Evolutionary conservation across 2,113 vertebrate species (phyloP).

Genomic region (Dicrurus megarhynchus): DNA sequence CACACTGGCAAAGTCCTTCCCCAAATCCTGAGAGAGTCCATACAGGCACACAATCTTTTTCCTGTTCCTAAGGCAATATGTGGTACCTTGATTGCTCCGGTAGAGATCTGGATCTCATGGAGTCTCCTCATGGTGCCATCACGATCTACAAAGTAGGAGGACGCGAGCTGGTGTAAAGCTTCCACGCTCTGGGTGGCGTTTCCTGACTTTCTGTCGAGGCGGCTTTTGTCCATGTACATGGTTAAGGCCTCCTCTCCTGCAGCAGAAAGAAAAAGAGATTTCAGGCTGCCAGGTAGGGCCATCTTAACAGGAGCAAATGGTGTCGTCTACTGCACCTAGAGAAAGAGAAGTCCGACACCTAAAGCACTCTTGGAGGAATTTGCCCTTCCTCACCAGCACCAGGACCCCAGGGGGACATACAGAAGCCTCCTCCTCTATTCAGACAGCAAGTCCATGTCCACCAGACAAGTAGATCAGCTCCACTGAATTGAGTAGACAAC

Average conservation of each 20-base stretch:
- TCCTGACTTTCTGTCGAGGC: constrained; percentile 90
- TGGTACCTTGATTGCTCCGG: constrained; percentile 95
- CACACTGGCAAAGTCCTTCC: background rate
- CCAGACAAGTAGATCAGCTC: background rate
- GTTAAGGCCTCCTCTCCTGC: constrained; percentile 97
- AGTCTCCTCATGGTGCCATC: constrained; percentile 98
- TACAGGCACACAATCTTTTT: background rate
- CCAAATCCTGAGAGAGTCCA: background rate
- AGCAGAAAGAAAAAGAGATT: background rate
- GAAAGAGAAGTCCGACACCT: background rate
- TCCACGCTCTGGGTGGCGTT: constrained; percentile 95
- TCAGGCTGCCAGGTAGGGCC: background rate
- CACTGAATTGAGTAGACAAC: background rate
- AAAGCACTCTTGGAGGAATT: background rate
- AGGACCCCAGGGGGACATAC: accelerated
- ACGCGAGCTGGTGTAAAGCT: constrained; percentile 95
- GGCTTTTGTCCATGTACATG: constrained; percentile 98
- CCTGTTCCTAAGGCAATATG: background rate
- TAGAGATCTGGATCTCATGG: constrained; percentile 98
- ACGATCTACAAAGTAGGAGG: constrained; percentile 97
- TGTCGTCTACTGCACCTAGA: background rate
- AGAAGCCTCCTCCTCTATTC: background rate
- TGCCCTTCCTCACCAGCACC: background rate
- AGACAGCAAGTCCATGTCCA: background rate
- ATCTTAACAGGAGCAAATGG: background rate